Base-by-base conservation (phyloP, 2,113 vertebrate species). In the Lichenostomus cassidix region DNA sequence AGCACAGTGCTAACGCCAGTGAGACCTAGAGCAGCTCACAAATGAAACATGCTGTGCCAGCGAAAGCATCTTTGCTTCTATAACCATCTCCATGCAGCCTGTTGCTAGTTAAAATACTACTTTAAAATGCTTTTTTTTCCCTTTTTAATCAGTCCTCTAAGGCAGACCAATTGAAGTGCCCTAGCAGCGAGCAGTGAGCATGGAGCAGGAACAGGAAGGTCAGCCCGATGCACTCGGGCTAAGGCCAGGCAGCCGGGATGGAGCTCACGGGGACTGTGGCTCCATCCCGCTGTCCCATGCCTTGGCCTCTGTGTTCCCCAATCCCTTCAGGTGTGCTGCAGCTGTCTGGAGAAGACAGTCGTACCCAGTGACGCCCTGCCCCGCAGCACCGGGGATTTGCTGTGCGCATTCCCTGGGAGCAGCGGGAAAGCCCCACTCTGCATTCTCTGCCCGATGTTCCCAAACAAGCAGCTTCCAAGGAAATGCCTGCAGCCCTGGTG, bases 251-350 rank as follows among this genome's bases (percentile, higher is more conserved):
- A 5, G 9, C 49, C 2, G 2, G 31, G 9, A 3, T 0, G 12
- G n/a, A 46, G 41, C 3, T 3, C 42, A 3, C 2, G 1, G 1
- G 31, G 10, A 1, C 35, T 1, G 76, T 0, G 8, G 0, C 6
- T 5, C 5, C 39, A 7, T 1, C 29, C 37, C 5, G 0, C 2
- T 2, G 37, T 23, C 44, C 59, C 28, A 0, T 2, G 69, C n/a
- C 64, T 44, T 2, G 39, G 53, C 46, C 70, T 17, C 5, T 6
- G 4, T 3, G n/a, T 15, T 19, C 11, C 11, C 58, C 19, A 0
- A 0, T 9, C 7, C 35, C 39, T 16, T 2, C 31, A 7, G 75
- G 71, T 47, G 65, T n/a, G 69, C 73, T 5, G n/a, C n/a, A 1
- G 49, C 89, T 55, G 53, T 3, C n/a, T 7, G 2, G 7, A 37